These are phyloP conservation scores for Hirundo rustica DNA, from an alignment of 2,797 vertebrate species.

Conservation along the genomic window DNA sequence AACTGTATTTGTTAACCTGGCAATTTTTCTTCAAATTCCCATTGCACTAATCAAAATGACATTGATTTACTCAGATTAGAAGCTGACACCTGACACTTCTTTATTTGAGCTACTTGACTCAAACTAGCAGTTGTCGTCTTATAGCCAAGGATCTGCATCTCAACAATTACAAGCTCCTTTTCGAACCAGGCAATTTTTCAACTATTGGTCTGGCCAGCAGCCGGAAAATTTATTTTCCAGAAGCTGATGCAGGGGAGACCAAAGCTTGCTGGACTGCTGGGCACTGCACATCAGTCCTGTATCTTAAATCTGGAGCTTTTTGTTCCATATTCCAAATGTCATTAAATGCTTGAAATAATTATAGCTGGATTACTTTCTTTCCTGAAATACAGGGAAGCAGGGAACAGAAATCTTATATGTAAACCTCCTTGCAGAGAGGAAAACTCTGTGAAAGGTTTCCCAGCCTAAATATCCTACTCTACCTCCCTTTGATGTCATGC, in stretches of 20 bases:
- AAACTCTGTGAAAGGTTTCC: background rate
- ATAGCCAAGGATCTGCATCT: background rate
- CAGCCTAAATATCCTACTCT: background rate
- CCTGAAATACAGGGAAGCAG: background rate
- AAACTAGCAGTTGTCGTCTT: background rate
- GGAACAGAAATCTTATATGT: background rate
- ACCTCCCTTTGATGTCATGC: background rate
- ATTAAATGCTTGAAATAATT: background rate
- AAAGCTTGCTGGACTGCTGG: background rate
- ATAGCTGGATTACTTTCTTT: background rate
- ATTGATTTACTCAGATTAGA: slow-evolving; percentile 41
- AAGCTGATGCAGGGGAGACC: background rate
- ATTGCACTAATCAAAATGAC: slow-evolving; percentile 12
- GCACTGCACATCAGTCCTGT: background rate
- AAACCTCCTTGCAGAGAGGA: background rate
- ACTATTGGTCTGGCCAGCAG: background rate
- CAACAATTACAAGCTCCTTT: background rate
- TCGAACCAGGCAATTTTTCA: background rate
- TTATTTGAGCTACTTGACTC: background rate
- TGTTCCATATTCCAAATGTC: background rate
- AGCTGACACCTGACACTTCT: background rate
- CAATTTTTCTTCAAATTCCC: slow-evolving; percentile 21
- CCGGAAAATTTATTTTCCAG: background rate
- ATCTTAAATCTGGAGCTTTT: background rate
- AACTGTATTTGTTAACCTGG: background rate